Percentiles rank a stretch among this genome's conserved stretches.
These are phyloP conservation scores for Tortricodes alternella DNA, from an alignment of 2,888 invertebrate genomes.

Conservation along the genomic window DNA sequence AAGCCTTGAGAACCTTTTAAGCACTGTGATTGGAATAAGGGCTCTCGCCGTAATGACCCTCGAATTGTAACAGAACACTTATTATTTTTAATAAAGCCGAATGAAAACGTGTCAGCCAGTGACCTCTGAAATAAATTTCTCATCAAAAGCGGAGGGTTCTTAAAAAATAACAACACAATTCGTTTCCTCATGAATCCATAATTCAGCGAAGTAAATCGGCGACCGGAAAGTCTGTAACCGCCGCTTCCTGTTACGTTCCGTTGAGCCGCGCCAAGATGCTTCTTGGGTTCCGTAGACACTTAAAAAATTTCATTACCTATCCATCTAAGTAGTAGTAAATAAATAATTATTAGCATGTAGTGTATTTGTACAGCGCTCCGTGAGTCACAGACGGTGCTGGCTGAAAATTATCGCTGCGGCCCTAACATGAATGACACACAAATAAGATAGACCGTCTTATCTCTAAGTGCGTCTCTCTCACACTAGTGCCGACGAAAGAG, in stretches of 20 bases:
- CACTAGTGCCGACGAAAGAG: no score
- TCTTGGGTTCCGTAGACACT: slow-evolving; percentile 31
- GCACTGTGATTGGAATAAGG: slow-evolving; percentile 27
- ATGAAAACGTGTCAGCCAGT: slow-evolving; percentile 6
- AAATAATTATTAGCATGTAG: no score
- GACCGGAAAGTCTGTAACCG: slow-evolving; percentile 58
- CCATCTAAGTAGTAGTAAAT: no score
- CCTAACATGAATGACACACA: no score
- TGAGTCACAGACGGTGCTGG: no score
- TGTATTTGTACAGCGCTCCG: no score
- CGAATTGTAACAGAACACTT: slow-evolving; percentile 23
- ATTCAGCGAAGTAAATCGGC: slow-evolving; percentile 50
- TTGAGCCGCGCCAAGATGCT: slow-evolving; percentile 42
- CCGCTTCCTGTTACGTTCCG: slow-evolving; percentile 55
- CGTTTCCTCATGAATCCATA: slow-evolving; percentile 51
- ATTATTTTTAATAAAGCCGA: slow-evolving; percentile 26
- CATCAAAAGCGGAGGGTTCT: slow-evolving; percentile 33
- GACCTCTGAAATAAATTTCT: slow-evolving; percentile 28
- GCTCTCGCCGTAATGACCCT: background rate
- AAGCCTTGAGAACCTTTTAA: slow-evolving; percentile 14
- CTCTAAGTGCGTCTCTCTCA: no score
- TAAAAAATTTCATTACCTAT: no score
- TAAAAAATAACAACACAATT: slow-evolving; percentile 51
- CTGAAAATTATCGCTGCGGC: no score
- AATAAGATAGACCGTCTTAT: no score